Conservation (phyloP, 2,113 vertebrate genomes). For the Collichthys lucidus region DNA sequence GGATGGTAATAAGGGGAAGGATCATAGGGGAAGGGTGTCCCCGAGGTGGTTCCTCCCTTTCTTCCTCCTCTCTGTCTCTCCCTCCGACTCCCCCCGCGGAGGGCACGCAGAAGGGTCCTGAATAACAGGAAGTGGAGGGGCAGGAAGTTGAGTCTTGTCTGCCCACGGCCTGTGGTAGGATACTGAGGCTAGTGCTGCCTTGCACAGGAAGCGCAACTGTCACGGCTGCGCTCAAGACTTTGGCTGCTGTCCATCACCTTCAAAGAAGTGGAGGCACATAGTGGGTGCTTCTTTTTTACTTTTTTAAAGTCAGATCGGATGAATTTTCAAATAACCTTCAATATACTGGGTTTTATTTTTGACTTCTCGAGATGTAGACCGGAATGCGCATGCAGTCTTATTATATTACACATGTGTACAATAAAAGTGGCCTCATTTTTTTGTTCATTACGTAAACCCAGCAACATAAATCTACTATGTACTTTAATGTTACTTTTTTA, state of each 20-base stretch:
- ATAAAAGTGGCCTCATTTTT: conserved; percentile 28
- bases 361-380: not conserved
- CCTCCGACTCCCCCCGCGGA: conserved; percentile 52
- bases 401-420: not conserved
- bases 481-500: conserved; percentile 51
- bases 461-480: conserved; percentile 37
- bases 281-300: not conserved
- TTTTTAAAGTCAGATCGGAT: not conserved
- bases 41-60: conserved; percentile 73
- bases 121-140: conserved; percentile 86
- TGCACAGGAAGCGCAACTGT: conserved; percentile 80
- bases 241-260: conserved; percentile 69
- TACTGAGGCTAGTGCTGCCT: conserved; percentile 58
- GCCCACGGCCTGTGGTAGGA: conserved; percentile 78
- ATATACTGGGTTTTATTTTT: not conserved
- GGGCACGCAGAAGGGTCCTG: conserved; percentile 75
- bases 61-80: conserved; percentile 51
- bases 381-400: not conserved
- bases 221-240: conserved; percentile 72
- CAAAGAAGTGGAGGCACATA: conserved; percentile 35
- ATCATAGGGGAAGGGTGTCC: conserved; percentile 80
- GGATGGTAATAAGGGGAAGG: conserved; percentile 78
- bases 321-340: not conserved
- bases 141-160: conserved; percentile 84
- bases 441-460: conserved; percentile 21